Evolutionary conservation across 2,888 invertebrate species (phyloP).

Genomic region (Tenthredo distinguenda): DNA sequence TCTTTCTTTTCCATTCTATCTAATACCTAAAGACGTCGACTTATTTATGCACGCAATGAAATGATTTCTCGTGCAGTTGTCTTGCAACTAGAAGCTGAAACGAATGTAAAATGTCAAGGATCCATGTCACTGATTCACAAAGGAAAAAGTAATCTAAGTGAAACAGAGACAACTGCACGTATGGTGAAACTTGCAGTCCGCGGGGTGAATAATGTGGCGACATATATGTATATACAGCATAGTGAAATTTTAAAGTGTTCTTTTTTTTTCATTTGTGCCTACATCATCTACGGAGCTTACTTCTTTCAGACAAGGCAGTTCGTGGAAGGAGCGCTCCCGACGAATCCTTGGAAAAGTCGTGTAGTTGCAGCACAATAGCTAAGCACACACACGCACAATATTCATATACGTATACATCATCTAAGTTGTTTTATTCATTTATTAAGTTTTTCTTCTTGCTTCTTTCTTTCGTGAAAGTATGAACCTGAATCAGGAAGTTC

Average conservation of each 20-base stretch:
- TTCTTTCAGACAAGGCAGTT: conserved; percentile 88
- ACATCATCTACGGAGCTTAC: conserved; percentile 80
- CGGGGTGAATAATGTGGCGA: conserved; percentile 32
- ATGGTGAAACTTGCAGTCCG: background rate
- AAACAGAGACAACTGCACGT: background rate
- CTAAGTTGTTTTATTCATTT: background rate
- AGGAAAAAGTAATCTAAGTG: background rate
- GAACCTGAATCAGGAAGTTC: background rate
- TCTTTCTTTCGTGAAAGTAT: background rate
- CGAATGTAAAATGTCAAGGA: background rate
- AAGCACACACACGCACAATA: conserved; percentile 64
- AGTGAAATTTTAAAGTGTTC: conserved; percentile 17
- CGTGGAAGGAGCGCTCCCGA: conserved; percentile 89
- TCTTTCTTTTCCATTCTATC: background rate
- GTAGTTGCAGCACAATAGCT: conserved; percentile 87
- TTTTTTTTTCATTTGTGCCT: conserved; percentile 53
- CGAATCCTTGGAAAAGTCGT: conserved; percentile 87
- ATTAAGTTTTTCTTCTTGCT: background rate
- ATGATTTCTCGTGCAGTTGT: background rate
- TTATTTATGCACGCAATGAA: background rate
- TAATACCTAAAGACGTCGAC: background rate
- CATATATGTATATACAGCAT: background rate
- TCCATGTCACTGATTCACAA: background rate
- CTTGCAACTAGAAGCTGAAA: conserved; percentile 46
- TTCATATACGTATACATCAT: background rate